Base-by-base conservation (phyloP, 2,113 vertebrate genomes). In the Symphodus melops region DNA sequence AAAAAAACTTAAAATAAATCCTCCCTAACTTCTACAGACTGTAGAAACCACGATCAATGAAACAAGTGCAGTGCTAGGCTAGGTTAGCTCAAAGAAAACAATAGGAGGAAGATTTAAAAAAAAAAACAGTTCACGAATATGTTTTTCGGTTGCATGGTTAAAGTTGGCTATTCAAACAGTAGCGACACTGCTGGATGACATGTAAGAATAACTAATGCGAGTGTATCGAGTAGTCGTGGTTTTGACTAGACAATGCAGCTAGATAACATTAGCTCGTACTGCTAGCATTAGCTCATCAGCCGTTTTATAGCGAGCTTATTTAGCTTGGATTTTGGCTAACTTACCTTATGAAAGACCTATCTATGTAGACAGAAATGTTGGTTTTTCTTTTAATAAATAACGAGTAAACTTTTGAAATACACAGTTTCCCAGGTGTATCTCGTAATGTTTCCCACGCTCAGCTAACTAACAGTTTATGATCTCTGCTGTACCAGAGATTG, bases 301-400 rank as follows among this genome's bases (percentile, higher is more conserved):
- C 28, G 28, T 54, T 36, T 69, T 9, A 23, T 66, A 60, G 57
- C 42, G 46, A 60, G 57, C 42, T 51, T 7, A 68, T 6, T 36
- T 72, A 64, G 57, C 65, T 75, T 59, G 8, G 23, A 72, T 13
- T 37, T 80, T 42, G 60, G 69, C 75, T 87, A 79, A 91, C 93
- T 93, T 91, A 94, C 93, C 93, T 91, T 92, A 21, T 91, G 74
- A 90, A 90, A 77, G 77, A 89, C 90, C 91, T 91, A 92, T 91
- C 90, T 91, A 88, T 84, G 77, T 70, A 88, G 88, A 91, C 89
- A 90, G 89, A 90, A 84, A 80, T 21, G 48, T 62, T 28, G 2
- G 2, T 28, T 28, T 28, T 55, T 75, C 2, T 56, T 75, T 16
- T 51, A 87, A 84, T 85, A 83, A 85, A 89, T 87, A 77, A 75